phyloP scores from a whole-genome alignment of 1,140 invertebrate genomes.

The Planococcus citri region DNA sequence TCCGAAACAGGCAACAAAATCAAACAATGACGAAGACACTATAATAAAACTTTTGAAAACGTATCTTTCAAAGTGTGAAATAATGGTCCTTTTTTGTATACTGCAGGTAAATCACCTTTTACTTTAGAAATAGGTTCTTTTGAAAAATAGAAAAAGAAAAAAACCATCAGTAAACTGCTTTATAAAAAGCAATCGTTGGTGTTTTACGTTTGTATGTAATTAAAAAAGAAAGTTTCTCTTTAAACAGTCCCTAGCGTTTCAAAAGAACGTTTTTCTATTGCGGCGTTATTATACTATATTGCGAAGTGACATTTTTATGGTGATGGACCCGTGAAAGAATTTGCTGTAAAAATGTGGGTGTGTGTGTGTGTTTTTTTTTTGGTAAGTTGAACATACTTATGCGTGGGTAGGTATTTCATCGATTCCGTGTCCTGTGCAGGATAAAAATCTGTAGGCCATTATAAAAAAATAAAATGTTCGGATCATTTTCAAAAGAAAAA shows the following conservation, averaged over 20 bases:
- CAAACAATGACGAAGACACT: not conserved
- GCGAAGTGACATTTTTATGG: too few species aligned
- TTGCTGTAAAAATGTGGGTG: not conserved
- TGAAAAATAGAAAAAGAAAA: not conserved
- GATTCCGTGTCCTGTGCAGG: too few species aligned
- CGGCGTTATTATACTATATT: too few species aligned
- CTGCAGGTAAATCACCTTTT: not conserved
- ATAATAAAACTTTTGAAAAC: not conserved
- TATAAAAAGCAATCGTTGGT: not conserved
- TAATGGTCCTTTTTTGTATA: not conserved
- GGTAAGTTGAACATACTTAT: too few species aligned
- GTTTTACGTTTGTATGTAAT: not conserved
- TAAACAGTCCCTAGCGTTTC: not conserved
- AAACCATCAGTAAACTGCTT: not conserved
- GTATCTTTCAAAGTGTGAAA: not conserved
- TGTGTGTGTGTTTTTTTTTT: too few species aligned
- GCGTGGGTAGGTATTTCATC: too few species aligned
- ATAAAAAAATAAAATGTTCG: too few species aligned
- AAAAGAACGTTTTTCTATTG: too few species aligned
- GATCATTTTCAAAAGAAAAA: too few species aligned
- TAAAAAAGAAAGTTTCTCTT: slow-evolving; percentile 2
- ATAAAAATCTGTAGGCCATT: too few species aligned
- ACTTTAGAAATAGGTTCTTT: not conserved
- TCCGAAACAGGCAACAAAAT: not conserved
- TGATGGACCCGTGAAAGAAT: not conserved